These are phyloP conservation scores for Hydropsyche betteni DNA, from an alignment of 2,888 invertebrate genomes.

Conservation along the genomic window DNA sequence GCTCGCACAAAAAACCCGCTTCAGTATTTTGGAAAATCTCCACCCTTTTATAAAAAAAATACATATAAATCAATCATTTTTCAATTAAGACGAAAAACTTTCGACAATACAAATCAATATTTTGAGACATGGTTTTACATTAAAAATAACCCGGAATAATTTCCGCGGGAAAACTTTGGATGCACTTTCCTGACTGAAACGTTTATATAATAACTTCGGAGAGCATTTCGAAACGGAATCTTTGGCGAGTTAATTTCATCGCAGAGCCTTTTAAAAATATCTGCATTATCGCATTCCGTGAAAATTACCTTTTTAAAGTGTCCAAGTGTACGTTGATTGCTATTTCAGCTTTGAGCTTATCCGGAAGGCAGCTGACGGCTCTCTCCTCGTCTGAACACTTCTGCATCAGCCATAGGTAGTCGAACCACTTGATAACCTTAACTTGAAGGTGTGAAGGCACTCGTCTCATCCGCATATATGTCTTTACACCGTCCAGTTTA, in stretches of 20 bases:
- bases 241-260: too few species aligned
- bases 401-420: slow-evolving; percentile 98
- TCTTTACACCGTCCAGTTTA: slow-evolving; percentile 97
- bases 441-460: slow-evolving; percentile 95
- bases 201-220: too few species aligned
- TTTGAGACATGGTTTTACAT: too few species aligned
- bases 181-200: too few species aligned
- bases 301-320: slow-evolving; percentile 79
- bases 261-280: too few species aligned
- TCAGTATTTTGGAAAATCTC: slow-evolving; percentile 99
- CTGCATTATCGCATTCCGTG: neutral
- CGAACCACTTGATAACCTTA: slow-evolving; percentile 98
- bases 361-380: slow-evolving; percentile 94
- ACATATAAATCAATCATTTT: too few species aligned
- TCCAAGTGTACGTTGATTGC: slow-evolving; percentile 99
- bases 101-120: too few species aligned
- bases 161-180: too few species aligned
- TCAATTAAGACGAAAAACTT: too few species aligned
- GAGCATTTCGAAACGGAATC: too few species aligned
- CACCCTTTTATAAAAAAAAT: slow-evolving; percentile 67
- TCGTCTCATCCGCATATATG: slow-evolving; percentile 96
- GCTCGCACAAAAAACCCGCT: slow-evolving; percentile 97
- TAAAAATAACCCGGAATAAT: too few species aligned
- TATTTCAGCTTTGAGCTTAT: slow-evolving; percentile 98
- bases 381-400: slow-evolving; percentile 98